Percentiles rank a stretch among this genome's conserved stretches.
Conservation (phyloP, 2,797 vertebrate species). For the Coendou prehensilis region DNA sequence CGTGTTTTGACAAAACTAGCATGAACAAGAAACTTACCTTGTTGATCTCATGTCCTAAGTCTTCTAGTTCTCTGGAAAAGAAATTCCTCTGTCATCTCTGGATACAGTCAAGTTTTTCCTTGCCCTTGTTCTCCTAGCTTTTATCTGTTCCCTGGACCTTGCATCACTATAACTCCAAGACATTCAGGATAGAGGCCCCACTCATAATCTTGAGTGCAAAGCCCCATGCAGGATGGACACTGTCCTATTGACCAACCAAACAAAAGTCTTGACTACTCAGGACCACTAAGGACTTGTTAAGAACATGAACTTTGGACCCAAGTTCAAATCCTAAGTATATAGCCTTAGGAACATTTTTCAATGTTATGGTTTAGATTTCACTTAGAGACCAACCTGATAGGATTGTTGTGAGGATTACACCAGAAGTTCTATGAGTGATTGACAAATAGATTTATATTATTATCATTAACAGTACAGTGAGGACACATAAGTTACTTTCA, state of each 20-base stretch:
- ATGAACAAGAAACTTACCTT: neutral
- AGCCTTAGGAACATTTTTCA: neutral
- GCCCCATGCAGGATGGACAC: neutral
- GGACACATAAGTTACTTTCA: neutral
- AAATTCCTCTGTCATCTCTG: neutral
- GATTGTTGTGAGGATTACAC: neutral
- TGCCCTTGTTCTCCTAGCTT: neutral
- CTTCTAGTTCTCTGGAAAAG: conserved; percentile 12
- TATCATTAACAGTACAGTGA: conserved; percentile 18
- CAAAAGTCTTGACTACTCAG: neutral
- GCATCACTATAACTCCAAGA: neutral
- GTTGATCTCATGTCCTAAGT: neutral
- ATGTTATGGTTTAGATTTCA: conserved; percentile 1
- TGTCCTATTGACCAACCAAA: neutral
- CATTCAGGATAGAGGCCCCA: neutral
- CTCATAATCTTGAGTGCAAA: neutral
- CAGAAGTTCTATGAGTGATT: neutral
- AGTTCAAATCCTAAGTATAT: neutral
- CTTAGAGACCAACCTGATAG: neutral
- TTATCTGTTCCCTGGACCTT: neutral
- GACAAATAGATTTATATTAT: neutral
- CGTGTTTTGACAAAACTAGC: neutral
- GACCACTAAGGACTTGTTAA: neutral
- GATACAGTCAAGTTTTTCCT: neutral
- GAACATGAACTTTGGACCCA: neutral